Base-by-base conservation (phyloP, 2,888 invertebrate species). In the Drosophila aldrichi region DNA sequence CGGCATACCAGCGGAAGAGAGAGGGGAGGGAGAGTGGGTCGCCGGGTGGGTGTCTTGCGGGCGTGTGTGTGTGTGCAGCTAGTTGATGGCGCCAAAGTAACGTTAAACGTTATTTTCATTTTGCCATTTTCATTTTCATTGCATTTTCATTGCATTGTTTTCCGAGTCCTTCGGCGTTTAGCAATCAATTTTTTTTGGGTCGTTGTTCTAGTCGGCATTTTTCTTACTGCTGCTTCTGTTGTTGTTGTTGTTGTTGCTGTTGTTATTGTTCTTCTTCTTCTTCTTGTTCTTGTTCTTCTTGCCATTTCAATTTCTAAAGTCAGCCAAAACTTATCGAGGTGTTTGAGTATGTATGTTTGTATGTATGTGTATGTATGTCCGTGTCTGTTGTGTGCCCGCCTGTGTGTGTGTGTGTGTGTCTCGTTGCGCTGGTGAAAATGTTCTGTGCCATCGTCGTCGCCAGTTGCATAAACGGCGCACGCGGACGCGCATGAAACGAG, bases 401-500 rank as follows among this genome's bases (percentile, higher is more conserved):
- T 66, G 68, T 63, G 41, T 82, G 58, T 69, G 63, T 71, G 66
- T 72, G 49, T 82, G 40, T 65, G 70, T 77, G 54, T 82, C 68
- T 73, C 68, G 73, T 74, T 74, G 78, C 72, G 72, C 69, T 88
- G 70, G 70, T 74, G 79, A 79, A 85, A 88, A 74, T 79, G 79
- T 88, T 82, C 62, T 58, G 75, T 77, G 77, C 71, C 71, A 82
- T 70, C 73, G 83, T 69, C 65, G 64, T 67, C 56, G 81, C 67
- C 84, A 86, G 86, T 86, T 86, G 86, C 86, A 86, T 86, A 86
- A 86, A 86, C 74, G 88, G 80, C 82, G 82, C 85, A 78, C 74
- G 73, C 80, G 88, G 71, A 87, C 89, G 80, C 77, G 79, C 77
- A 77, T 79, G 76, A 79, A 75, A 46, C 78, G 71, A 70, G 69